These are phyloP conservation scores for Rhipidura dahli DNA, from an alignment of 2,113 vertebrate genomes.

Conservation along the genomic window DNA sequence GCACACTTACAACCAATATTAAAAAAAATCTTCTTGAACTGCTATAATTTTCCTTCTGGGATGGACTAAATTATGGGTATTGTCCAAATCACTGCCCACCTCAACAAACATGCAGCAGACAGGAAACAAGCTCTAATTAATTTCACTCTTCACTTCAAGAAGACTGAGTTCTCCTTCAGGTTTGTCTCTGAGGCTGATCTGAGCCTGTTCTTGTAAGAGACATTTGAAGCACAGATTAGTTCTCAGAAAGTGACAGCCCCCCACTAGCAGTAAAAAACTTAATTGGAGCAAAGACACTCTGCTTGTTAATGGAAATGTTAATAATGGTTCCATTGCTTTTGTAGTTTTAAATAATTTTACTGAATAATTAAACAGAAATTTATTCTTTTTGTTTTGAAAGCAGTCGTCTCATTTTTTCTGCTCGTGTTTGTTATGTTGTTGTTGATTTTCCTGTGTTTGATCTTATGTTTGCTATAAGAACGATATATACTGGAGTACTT, in stretches of 20 bases:
- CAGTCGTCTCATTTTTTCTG: neutral
- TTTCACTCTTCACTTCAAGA: neutral
- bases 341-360: slow-evolving; percentile 11
- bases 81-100: neutral
- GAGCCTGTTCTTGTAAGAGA: neutral
- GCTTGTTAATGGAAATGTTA: neutral
- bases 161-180: neutral
- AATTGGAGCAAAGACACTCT: neutral
- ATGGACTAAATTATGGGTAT: neutral
- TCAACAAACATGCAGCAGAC: neutral
- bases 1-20: neutral
- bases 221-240: neutral
- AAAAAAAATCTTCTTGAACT: neutral
- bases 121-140: neutral
- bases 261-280: neutral
- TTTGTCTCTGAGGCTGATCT: neutral
- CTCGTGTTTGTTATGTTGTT: neutral
- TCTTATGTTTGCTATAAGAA: neutral
- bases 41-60: neutral
- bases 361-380: slow-evolving; percentile 27
- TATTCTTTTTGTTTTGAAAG: neutral
- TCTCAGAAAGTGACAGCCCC: neutral
- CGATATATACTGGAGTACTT: neutral
- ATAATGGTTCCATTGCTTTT: neutral
- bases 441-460: neutral